These are phyloP conservation scores for Probaryconus sp. DNA, from an alignment of 1,140 invertebrate species.

Conservation along the genomic window DNA sequence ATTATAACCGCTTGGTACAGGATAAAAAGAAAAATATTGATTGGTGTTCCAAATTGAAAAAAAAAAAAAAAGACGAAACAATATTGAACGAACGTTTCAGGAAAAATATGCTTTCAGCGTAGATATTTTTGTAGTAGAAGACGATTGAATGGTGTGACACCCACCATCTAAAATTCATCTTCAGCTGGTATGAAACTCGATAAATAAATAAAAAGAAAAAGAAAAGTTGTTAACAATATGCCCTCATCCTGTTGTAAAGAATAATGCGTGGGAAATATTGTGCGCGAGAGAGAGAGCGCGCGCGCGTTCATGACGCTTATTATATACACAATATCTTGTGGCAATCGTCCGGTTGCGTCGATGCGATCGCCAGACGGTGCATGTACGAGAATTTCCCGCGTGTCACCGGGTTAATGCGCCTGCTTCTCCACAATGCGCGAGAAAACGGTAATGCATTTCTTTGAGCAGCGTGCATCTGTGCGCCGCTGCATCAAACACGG, in stretches of 20 bases:
- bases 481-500: constrained; percentile 56
- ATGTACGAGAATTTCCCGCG: constrained; percentile 57
- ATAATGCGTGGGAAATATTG: constrained; percentile 53
- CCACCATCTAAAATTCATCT: too few relatives aligned
- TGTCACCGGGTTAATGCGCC: constrained; percentile 61
- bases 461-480: constrained; percentile 54
- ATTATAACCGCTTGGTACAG: too few relatives aligned
- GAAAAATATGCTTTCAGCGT: too few relatives aligned
- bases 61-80: too few relatives aligned
- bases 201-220: too few relatives aligned
- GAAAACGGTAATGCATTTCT: constrained; percentile 62
- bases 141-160: too few relatives aligned
- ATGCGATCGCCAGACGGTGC: constrained; percentile 50
- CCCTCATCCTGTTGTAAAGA: too few relatives aligned
- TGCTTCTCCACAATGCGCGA: constrained; percentile 55
- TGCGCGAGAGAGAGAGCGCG: constrained; percentile 20
- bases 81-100: too few relatives aligned
- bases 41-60: too few relatives aligned
- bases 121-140: too few relatives aligned
- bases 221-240: too few relatives aligned
- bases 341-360: constrained; percentile 44
- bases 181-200: constrained; percentile 7
- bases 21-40: too few relatives aligned
- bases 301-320: constrained; percentile 46
- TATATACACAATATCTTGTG: constrained; percentile 52